Base-by-base conservation (phyloP, 2,888 invertebrate species). In the Melanostoma scalare region DNA sequence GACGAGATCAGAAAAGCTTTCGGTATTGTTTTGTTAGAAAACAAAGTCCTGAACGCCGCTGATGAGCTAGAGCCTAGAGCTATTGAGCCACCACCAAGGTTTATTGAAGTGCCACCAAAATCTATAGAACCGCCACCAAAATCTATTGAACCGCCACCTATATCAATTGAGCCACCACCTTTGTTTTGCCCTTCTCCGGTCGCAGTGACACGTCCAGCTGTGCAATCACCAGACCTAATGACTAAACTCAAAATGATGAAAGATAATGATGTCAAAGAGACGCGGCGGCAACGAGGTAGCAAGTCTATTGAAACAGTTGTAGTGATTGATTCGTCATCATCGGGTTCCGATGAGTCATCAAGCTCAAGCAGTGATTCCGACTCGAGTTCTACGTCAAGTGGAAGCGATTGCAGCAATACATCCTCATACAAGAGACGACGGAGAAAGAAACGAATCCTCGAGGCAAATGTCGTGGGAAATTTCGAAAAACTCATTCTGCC, bases 401-500 rank as follows among this genome's bases (percentile, higher is more conserved):
- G 79, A 40, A 88, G 87, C 76, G 81, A 68, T 3, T 76, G 85
- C 0, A 85, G 85, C 31, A 65, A 46, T 35, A 60, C 75, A 3
- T 89, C 87, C 0, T 85, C 86, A 3, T 85, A 72, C 4, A 81
- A 87, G 38, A 78, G 87, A 6, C 86, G 85, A 8, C 86, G 86
- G 1, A 77, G 85, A 1, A 88, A 88, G 46, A 87, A 88, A 2
- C 86, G 87, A 38, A 85, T 85, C n/a, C 87, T 89, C 61, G 88
- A 89, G 2, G 87, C 88, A 31, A 88, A 89, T 55, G 88, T 90
- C 2, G 87, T 91, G 8, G 87, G 88, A 10, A 89, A 87, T 61
- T 90, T 90, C 48, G 90, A 90, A 69, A 89, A 88, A 6, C 86
- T 89, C 2, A 88, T 91, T 3, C 72, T 91, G 38, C 89, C 90